Base-by-base conservation (phyloP, 2,797 vertebrate genomes). In the Buphagus erythrorhynchus region DNA sequence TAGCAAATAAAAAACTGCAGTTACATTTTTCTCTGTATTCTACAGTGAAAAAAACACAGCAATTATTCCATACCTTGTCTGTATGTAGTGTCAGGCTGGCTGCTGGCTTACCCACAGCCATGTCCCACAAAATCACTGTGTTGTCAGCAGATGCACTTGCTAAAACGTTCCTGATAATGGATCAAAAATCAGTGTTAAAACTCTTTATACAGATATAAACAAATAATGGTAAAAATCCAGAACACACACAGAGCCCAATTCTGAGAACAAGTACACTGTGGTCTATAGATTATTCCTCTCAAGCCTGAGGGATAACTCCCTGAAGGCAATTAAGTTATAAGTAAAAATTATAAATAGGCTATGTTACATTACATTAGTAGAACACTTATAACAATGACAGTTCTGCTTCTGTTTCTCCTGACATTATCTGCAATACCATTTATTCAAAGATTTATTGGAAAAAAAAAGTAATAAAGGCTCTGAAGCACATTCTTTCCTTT, bases 71-170 rank as follows among this genome's bases (percentile, higher is more conserved):
- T 97, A 99, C 99, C 98, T 99, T 99, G 95, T 99, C 99, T 69
- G 98, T 98, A 77, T 99, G 99, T 16, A 96, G 97, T 2, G 58
- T 96, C 38, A 99, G 98, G 42, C 98, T 99, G 38, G 99, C 98
- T 69, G 99, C 99, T 45, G 99, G 98, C 94, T 98, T 99, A 77
- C 99, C 98, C 86, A 98, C 96, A 74, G 98, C 94, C 95, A 99
- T 97, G 92, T 99, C 99, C 99, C 99, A 99, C 83, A 99, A 95
- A 90, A 99, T 97, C 12, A 99, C 98, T 0, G 98, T 98, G n/a
- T 97, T 97, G 71, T 99, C 99, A 38, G 99, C 99, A 38, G 99
- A 99, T 0, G 98, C 99, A 72, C 99, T 99, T 82, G 98, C 99
- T 96, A 99, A 97, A 91, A 99, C 99, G 1, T 99, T 99, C 96